Conservation (phyloP, 2,888 invertebrate species). For the Athalia circularis region DNA sequence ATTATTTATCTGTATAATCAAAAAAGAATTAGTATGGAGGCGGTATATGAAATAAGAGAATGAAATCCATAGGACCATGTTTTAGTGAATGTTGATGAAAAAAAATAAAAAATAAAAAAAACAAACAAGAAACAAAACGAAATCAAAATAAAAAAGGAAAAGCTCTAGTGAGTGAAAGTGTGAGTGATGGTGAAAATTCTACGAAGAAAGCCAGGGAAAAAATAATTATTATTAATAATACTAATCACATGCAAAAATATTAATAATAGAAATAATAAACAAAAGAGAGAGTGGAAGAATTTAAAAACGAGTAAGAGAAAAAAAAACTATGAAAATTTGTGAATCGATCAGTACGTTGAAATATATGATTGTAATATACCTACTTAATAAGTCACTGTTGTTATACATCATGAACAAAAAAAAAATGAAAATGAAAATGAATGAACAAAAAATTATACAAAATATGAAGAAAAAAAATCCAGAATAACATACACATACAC, state of each 20-base stretch:
- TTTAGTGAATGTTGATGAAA: not conserved
- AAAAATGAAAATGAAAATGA: conserved; percentile 1
- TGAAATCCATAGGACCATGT: no score
- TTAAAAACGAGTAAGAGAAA: not conserved
- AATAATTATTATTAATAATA: no score
- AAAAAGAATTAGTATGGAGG: no score
- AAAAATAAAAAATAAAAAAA: not conserved
- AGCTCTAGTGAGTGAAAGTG: not conserved
- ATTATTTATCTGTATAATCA: no score
- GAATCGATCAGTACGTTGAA: conserved; percentile 23
- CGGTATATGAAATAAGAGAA: no score
- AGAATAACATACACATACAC: not conserved
- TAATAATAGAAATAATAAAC: not conserved
- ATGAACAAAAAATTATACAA: not conserved
- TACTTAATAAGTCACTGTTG: conserved; percentile 18
- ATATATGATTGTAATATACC: conserved; percentile 2
- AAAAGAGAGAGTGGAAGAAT: not conserved
- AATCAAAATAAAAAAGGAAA: not conserved
- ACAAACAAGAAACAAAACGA: not conserved
- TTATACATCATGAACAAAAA: conserved; percentile 8
- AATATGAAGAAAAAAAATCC: not conserved
- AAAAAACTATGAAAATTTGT: not conserved
- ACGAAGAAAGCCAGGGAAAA: not conserved
- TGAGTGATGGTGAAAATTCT: conserved; percentile 22
- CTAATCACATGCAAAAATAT: no score